Conservation (phyloP, 2,888 invertebrate genomes). For the Zeuzera pyrina region DNA sequence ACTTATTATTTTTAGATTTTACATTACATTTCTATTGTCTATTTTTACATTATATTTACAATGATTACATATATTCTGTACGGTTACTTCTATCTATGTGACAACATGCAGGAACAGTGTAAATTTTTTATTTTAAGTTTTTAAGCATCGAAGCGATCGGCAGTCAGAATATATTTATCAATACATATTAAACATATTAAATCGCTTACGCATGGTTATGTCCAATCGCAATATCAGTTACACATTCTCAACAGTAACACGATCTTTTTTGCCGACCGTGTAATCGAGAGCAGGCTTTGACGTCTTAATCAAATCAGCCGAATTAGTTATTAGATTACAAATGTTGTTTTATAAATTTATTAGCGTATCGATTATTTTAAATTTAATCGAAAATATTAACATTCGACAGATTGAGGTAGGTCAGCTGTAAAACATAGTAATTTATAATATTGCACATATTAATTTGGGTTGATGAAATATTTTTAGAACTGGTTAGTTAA, state of each 20-base stretch:
- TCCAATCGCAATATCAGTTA: slow-evolving; percentile 3
- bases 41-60: not conserved
- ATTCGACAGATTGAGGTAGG: slow-evolving; percentile 53
- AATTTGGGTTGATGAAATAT: too few relatives aligned
- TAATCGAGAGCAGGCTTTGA: slow-evolving; percentile 46
- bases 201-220: not conserved
- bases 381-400: slow-evolving; percentile 40
- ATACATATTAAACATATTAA: not conserved
- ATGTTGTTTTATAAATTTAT: slow-evolving; percentile 43
- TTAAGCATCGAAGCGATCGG: too few relatives aligned
- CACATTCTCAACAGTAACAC: slow-evolving; percentile 25
- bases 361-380: slow-evolving; percentile 31
- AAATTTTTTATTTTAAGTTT: too few relatives aligned
- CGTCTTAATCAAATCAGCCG: slow-evolving; percentile 67
- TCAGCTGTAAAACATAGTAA: too few relatives aligned
- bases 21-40: too few relatives aligned
- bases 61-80: not conserved
- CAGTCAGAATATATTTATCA: not conserved
- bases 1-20: too few relatives aligned
- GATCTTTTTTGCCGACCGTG: slow-evolving; percentile 61
- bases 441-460: too few relatives aligned
- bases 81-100: too few relatives aligned
- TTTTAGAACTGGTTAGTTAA: too few relatives aligned
- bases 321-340: slow-evolving; percentile 53
- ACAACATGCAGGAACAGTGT: too few relatives aligned